Evolutionary conservation across 2,888 invertebrate species (phyloP), one percentile per base, ranked within the genome.

Genomic region (Drosophila neoperkinsi): DNA sequence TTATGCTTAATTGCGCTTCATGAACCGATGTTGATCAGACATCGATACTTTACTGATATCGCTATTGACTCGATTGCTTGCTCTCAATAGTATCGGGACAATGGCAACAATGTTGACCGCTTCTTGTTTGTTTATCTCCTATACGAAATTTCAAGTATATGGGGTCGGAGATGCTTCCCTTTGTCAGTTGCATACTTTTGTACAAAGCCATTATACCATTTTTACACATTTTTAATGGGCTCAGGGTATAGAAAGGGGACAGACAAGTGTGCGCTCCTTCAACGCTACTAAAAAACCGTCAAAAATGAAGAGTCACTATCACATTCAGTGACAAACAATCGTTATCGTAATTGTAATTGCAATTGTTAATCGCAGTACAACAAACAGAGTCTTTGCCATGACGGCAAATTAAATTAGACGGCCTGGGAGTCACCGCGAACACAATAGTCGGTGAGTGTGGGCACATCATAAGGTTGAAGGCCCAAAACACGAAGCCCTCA

Each of bases 361-460:
- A 79, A 70, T 69, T 71, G 62, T 66, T 69, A 84, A 65, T 56
- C 56, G 52, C 41, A 41, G 53, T 57, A 66, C 60, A 46, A 38
- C 46, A 43, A 59, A 34, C 51, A 43, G 33, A 55, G 52, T 58
- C 46, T 53, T 53, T 53, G 72, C 46, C 70, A 43, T 59, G 61
- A 43, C 58, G 51, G 34, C 58, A 65, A 80, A 76, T 80, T 77
- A 65, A 80, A 80, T 76, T 76, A 77, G 61, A 61, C 64, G 61
- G 53, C 55, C 49, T 57, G 60, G 33, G 13, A 68, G 38, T 31
- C 57, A 56, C 33, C 60, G 58, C 58, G 59, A 49, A 51, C 25
- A 56, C 28, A 55, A 11, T 60, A 38, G 69, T 36, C 28, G 21
- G 28, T 34, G 21, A 43, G 71, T 50, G 49, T 38, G 36, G 21